Conservation (phyloP, 2,888 invertebrate genomes). For the Drosophila mercatorum region DNA sequence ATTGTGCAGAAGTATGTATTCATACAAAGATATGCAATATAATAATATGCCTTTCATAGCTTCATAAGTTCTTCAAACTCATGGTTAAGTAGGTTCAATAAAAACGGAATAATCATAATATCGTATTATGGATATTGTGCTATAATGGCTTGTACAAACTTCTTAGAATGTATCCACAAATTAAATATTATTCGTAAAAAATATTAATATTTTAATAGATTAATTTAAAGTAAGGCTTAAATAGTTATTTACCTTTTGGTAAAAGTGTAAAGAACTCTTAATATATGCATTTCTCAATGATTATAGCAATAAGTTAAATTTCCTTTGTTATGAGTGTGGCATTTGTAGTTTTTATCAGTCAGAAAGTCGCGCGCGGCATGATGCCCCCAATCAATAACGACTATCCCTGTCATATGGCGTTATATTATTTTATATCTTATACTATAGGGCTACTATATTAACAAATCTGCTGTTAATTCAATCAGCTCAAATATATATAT, state of each 20-base stretch:
- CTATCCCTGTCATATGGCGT: neutral
- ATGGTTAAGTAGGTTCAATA: constrained; percentile 9
- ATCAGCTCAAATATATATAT: too few species aligned
- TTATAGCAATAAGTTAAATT: neutral
- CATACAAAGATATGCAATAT: constrained; percentile 7
- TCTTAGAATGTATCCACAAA: neutral
- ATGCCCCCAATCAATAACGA: neutral
- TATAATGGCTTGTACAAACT: constrained; percentile 10
- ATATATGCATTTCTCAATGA: neutral
- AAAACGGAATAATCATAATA: neutral
- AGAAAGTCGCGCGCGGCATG: neutral
- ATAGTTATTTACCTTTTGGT: neutral
- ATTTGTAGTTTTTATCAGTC: neutral
- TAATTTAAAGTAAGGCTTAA: neutral
- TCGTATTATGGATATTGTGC: constrained; percentile 27
- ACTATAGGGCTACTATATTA: neutral
- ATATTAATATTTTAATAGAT: neutral
- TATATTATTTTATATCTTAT: neutral
- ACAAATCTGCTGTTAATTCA: neutral
- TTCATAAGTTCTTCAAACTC: neutral
- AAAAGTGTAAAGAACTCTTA: neutral
- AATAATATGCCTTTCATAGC: constrained; percentile 13
- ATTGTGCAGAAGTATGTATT: constrained; percentile 20
- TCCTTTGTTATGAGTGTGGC: neutral
- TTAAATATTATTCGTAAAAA: neutral